Conservation (phyloP, 2,113 vertebrate genomes). For the Labeo rohita region DNA sequence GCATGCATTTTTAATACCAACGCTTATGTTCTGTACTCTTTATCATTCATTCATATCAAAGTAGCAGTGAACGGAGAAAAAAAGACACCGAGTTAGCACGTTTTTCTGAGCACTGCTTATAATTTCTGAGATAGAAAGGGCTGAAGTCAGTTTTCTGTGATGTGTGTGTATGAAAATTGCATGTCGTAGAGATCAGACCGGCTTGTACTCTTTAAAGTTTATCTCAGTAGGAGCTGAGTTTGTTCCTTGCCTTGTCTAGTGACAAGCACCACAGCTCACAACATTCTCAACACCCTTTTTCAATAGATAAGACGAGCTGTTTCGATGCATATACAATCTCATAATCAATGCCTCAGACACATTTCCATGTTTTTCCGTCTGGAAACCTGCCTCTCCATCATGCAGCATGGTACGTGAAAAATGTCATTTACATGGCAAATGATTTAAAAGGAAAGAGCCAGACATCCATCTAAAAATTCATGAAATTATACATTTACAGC, state of each 20-base stretch:
- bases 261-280: neutral
- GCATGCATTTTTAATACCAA: conserved; percentile 32
- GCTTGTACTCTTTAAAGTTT: conserved; percentile 32
- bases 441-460: conserved; percentile 16
- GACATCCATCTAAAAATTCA: neutral
- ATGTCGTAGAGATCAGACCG: neutral
- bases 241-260: conserved; percentile 19
- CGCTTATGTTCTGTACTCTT: conserved; percentile 4
- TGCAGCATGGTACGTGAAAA: conserved; percentile 29
- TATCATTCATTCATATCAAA: conserved; percentile 22
- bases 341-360: conserved; percentile 24
- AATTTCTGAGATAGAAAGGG: neutral
- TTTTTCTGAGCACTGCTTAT: neutral
- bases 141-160: conserved; percentile 17
- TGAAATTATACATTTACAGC: neutral
- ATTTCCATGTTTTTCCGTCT: conserved; percentile 37
- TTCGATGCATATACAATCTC: neutral
- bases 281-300: conserved; percentile 26
- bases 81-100: neutral
- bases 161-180: conserved; percentile 26
- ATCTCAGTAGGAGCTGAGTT: conserved; percentile 21
- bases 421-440: conserved; percentile 16
- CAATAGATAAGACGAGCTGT: conserved; percentile 25
- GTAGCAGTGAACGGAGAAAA: neutral
- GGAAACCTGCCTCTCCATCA: conserved; percentile 39